These are phyloP conservation scores for Dasyurus viverrinus DNA, from an alignment of 2,113 vertebrate genomes.

Conservation along the genomic window DNA sequence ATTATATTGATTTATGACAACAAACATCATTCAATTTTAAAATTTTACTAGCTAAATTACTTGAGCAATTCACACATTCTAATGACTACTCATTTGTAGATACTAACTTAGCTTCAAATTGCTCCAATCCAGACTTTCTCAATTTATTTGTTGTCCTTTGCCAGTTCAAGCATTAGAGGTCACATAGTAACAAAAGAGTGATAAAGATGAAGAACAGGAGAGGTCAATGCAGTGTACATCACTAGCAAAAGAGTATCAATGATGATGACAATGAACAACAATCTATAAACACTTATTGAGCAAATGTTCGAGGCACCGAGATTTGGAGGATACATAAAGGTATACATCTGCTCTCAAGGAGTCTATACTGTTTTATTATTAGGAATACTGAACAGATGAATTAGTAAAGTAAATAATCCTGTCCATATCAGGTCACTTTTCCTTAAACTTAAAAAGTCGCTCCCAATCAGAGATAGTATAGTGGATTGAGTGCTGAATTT, in stretches of 20 bases:
- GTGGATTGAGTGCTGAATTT: not conserved
- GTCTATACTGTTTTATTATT: slow-evolving; percentile 17
- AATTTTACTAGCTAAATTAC: not conserved
- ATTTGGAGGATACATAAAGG: slow-evolving; percentile 6
- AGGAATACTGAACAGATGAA: slow-evolving; percentile 14
- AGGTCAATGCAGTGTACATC: not conserved
- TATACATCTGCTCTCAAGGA: slow-evolving; percentile 1
- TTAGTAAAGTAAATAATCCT: slow-evolving; percentile 8
- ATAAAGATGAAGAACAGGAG: not conserved
- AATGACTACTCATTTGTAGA: not conserved
- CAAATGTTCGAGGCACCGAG: not conserved
- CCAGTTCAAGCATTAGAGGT: not conserved
- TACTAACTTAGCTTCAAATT: not conserved
- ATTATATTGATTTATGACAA: not conserved
- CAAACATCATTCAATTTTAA: not conserved
- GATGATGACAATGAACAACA: not conserved
- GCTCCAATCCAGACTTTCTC: not conserved
- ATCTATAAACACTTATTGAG: not conserved
- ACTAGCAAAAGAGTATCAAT: not conserved
- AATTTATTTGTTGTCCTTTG: not conserved
- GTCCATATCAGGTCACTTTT: slow-evolving; percentile 14
- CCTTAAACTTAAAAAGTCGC: not conserved
- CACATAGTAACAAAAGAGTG: slow-evolving; percentile 9
- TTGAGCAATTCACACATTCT: not conserved
- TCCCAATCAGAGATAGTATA: not conserved